Conservation (phyloP, 2,797 vertebrate species). For the Yasuhikotakia modesta region DNA sequence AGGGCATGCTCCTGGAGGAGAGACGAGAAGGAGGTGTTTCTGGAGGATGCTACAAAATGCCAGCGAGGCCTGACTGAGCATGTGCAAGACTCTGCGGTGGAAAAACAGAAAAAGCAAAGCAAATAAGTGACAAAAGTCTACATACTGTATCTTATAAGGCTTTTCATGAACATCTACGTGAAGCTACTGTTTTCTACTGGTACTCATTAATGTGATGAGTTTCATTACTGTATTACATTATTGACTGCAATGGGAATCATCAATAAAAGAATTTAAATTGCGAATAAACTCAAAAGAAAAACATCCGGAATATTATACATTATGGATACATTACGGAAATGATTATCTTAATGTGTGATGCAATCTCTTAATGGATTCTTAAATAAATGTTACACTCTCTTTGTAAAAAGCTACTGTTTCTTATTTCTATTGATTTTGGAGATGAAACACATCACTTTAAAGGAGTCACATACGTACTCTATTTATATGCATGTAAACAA, state of each 20-base stretch:
- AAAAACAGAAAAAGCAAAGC: conserved; percentile 57
- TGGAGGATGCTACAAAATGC: conserved; percentile 31
- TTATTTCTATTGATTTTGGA: neutral
- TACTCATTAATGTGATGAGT: neutral
- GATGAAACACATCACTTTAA: neutral
- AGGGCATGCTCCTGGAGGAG: conserved; percentile 84
- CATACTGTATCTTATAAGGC: too few species aligned
- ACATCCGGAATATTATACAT: too few species aligned
- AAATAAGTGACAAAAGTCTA: neutral
- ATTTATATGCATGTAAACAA: conserved; percentile 5
- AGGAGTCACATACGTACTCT: neutral
- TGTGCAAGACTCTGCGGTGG: conserved; percentile 71
- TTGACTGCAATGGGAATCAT: neutral
- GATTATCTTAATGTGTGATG: neutral
- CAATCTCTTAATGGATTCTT: neutral
- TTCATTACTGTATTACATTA: neutral
- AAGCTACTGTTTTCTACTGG: too few species aligned
- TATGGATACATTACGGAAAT: neutral
- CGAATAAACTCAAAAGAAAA: neutral
- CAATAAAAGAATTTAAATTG: neutral
- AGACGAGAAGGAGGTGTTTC: conserved; percentile 46
- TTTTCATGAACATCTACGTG: too few species aligned
- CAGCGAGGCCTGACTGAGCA: conserved; percentile 64
- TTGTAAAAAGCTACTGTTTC: neutral
- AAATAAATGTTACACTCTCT: neutral